Base-by-base conservation (phyloP, 2,888 invertebrate species). In the Synanthedon tipuliformis region DNA sequence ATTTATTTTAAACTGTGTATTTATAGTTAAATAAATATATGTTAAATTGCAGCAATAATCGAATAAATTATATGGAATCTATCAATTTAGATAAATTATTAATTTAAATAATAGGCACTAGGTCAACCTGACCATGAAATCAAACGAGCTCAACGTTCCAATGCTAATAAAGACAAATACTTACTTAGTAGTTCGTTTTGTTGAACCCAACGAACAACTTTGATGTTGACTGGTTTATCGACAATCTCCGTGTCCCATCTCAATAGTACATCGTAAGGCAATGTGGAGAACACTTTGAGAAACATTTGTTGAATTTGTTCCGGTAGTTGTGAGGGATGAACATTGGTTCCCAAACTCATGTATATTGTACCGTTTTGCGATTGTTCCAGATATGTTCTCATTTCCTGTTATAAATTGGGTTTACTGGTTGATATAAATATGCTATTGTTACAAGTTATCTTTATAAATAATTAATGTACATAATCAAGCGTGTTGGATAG, bases 271-370 rank as follows among this genome's bases (percentile, higher is more conserved):
- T 70, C 57, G 13, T 69, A 71, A 1, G 68, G 66, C 5, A 69
- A 40, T 23, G 60, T 52, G 3, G 64, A 60, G 3, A 70, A 59
- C 1, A 62, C 63, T 0, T 59, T 61, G 0, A 64, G 13, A 3
- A 72, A 54, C 8, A 59, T 56, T 40, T 63, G 51, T 11, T 70
- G 51, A 5, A 41, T 58, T 1, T 68, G 60, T 5, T 55, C 48
- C 3, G 63, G 55, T 10, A 75, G 48, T 2, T 59, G 40, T 16
- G 65, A 49, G 3, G 65, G 53, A n/a, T 64, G 53, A 1, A 70
- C 62, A 52, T 73, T 72, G 15, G 73, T 72, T 0, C 78, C 78
- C 40, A 75, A 72, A 56, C 78, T 77, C 4, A 71, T 54, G 41
- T 77, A 73, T 3, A 75, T 68, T 0, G 71, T 52, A 11, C 56